A percentile compares a stretch with the other conserved stretches of the same genome.
Evolutionary conservation across 1,140 invertebrate genomes (phyloP).

Genomic region (Drosophila pallidifrons): DNA sequence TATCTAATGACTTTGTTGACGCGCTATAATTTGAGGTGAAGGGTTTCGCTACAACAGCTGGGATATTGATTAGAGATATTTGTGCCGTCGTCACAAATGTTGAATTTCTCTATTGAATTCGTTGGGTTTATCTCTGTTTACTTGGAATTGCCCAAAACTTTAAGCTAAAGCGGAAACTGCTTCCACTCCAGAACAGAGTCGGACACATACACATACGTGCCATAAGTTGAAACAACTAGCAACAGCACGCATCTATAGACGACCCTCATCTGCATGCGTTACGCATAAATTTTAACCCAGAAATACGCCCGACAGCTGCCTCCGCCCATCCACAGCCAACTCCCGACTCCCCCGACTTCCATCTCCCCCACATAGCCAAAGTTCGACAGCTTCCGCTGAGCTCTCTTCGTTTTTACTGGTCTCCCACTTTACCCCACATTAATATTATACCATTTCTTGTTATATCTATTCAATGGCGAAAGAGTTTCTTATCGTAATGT

Average conservation of each 20-base stretch:
- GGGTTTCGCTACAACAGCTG: conserved; percentile 45
- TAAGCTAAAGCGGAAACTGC: conserved; percentile 34
- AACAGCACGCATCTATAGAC: conserved; percentile 11
- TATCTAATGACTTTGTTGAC: conserved; percentile 46
- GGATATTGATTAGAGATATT: conserved; percentile 2
- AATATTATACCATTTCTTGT: conserved; percentile 20
- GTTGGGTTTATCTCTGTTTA: background rate
- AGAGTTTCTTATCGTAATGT: conserved; percentile 60
- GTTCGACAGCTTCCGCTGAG: conserved; percentile 45
- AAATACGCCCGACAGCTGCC: conserved; percentile 60
- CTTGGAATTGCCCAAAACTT: conserved; percentile 22
- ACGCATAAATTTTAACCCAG: conserved; percentile 63
- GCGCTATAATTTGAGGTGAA: conserved; percentile 42
- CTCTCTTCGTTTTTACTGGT: conserved; percentile 2
- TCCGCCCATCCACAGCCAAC: conserved; percentile 13
- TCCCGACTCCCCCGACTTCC: background rate
- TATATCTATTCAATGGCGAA: conserved; percentile 42
- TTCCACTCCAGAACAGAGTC: background rate
- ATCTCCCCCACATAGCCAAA: background rate
- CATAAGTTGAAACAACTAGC: conserved; percentile 25
- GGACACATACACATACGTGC: conserved; percentile 18
- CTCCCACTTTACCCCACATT: conserved; percentile 26
- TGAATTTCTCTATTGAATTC: background rate
- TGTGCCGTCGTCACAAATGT: background rate
- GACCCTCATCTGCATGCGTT: conserved; percentile 64